Evolutionary conservation across 2,888 invertebrate species (phyloP), one percentile per base, ranked within the genome.

Genomic region (Chalcis sispes): DNA sequence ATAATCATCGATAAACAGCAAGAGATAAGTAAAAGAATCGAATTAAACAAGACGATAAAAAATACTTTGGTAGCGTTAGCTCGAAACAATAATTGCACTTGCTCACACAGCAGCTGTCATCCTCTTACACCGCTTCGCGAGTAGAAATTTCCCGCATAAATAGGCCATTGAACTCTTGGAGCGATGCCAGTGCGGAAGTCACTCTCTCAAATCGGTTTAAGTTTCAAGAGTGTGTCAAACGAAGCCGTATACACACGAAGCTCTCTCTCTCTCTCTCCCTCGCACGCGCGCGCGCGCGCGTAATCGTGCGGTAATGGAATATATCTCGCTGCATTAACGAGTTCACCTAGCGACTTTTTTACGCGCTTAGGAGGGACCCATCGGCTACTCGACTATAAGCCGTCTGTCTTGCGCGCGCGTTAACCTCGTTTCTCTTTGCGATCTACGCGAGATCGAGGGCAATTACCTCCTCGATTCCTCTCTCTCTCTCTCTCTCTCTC

Each of bases 201-300:
- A 73, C 80, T 82, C 81, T 82, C 81, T 84, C 79, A 83, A 85
- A 85, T 86, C 79, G 83, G 85, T 85, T 87, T 84, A 80, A 80
- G 82, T 82, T 82, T 83, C 82, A 81, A 82, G 80, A 77, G 80
- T 84, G 81, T 82, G 85, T 82, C 84, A 83, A 82, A 79, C 69
- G 85, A 87, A 87, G 83, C 84, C 86, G 66, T 81, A 80, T 46
- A 75, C 80, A 4, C 2, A 13, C 8, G n/a, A n/a, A n/a, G n/a
- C n/a, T n/a, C n/a, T n/a, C n/a, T n/a, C n/a, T n/a, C n/a, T n/a
- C n/a, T n/a, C 15, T 42, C 5, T 36, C 5, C 36, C 36, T 36
- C 10, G 46, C 13, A 46, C 74, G 71, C 75, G n/a, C n/a, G n/a
- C n/a, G n/a, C n/a, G n/a, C 40, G 66, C 75, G 75, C 83, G 79